Conservation (phyloP, 2,113 vertebrate genomes). For the Microcebus lehilahytsara region DNA sequence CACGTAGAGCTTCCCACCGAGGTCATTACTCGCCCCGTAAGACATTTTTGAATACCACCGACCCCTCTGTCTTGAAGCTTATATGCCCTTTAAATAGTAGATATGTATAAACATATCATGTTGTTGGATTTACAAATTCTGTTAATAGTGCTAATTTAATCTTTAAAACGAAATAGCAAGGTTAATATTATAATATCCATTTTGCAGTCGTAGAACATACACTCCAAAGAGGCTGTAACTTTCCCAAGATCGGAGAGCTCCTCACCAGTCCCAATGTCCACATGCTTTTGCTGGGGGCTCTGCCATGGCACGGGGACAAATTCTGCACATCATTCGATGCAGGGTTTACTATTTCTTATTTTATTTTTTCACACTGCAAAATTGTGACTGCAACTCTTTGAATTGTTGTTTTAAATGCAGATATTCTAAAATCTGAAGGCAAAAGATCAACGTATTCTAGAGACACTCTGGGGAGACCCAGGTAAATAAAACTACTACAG, state of each 20-base stretch:
- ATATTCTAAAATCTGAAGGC: neutral
- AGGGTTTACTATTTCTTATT: neutral
- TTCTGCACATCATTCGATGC: rapidly evolving
- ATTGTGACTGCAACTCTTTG: neutral
- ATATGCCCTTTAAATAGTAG: neutral
- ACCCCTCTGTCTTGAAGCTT: neutral
- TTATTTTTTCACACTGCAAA: neutral
- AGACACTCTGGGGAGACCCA: neutral
- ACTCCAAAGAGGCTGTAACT: no score
- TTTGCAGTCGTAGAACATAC: neutral
- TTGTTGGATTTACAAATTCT: neutral
- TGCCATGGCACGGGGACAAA: rapidly evolving
- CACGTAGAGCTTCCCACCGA: rapidly evolving
- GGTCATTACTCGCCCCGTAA: rapidly evolving
- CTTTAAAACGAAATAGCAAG: rapidly evolving
- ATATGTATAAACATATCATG: no score
- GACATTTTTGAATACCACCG: neutral
- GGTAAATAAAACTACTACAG: neutral
- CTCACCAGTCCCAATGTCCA: rapidly evolving
- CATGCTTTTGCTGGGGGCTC: no score
- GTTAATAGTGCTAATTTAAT: neutral
- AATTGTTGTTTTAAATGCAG: neutral
- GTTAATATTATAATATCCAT: rapidly evolving
- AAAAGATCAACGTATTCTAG: neutral
- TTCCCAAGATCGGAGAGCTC: neutral